Conservation (phyloP, 2,888 invertebrate species). For the Celastrina argiolus region DNA sequence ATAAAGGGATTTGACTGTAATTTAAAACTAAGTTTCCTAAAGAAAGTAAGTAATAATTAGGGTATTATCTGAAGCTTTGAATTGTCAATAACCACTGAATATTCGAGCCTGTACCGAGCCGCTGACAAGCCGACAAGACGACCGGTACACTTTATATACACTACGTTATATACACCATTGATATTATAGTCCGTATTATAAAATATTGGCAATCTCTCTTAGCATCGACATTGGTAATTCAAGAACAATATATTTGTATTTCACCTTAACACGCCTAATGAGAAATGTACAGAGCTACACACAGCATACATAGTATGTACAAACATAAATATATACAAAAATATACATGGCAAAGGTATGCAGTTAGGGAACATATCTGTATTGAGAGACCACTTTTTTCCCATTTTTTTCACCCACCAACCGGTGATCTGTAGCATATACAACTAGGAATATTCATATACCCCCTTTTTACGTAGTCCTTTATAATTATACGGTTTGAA, state of each 20-base stretch:
- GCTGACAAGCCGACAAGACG: not conserved
- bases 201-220: slow-evolving; percentile 14
- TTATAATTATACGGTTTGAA: too few relatives aligned
- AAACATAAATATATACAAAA: slow-evolving; percentile 67
- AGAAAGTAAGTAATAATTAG: not conserved
- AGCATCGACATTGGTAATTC: not conserved
- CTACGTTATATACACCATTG: slow-evolving; percentile 10
- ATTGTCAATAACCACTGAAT: not conserved
- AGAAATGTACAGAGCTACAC: slow-evolving; percentile 69
- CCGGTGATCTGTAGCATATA: too few relatives aligned
- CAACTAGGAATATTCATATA: too few relatives aligned
- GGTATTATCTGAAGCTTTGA: not conserved
- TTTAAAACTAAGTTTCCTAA: too few relatives aligned
- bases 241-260: not conserved
- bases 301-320: slow-evolving; percentile 75
- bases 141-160: slow-evolving; percentile 16
- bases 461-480: too few relatives aligned
- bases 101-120: not conserved
- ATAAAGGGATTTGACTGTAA: too few relatives aligned
- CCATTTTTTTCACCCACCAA: too few relatives aligned
- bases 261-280: slow-evolving; percentile 31
- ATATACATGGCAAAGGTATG: slow-evolving; percentile 52
- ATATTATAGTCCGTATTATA: slow-evolving; percentile 6
- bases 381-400: too few relatives aligned
- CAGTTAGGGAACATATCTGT: too few relatives aligned